phyloP scores from a whole-genome alignment of 2,113 vertebrate species.

The Anser cygnoides region DNA sequence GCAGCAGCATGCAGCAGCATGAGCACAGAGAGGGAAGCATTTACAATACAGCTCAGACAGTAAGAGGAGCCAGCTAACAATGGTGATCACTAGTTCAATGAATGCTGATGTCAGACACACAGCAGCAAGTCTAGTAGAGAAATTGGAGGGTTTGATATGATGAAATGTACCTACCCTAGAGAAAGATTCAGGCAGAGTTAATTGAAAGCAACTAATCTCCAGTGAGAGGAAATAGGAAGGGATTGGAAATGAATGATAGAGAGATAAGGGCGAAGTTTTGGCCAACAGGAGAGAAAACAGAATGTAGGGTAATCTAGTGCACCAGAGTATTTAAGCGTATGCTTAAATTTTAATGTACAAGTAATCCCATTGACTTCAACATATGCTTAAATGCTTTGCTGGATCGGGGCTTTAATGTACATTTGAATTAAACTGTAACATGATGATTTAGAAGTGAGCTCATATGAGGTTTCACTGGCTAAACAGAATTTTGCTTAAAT shows the following conservation, averaged over 20 bases:
- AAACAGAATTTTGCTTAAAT: neutral
- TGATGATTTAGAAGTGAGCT: slow-evolving; percentile 13
- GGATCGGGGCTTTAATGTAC: slow-evolving; percentile 9
- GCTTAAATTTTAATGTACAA: neutral
- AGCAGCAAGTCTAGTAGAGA: neutral
- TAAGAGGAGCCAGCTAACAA: neutral
- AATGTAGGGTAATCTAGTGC: neutral
- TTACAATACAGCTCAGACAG: neutral
- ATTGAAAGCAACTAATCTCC: slow-evolving; percentile 6
- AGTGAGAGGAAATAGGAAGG: neutral
- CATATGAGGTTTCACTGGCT: slow-evolving; percentile 21
- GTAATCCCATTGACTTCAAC: slow-evolving; percentile 44
- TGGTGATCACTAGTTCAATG: neutral
- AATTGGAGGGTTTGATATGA: neutral
- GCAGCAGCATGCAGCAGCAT: rapidly evolving
- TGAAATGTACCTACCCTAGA: neutral
- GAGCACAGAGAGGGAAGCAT: neutral
- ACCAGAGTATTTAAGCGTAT: slow-evolving; percentile 16
- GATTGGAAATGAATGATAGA: neutral
- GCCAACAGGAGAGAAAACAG: neutral
- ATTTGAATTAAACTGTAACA: slow-evolving; percentile 21
- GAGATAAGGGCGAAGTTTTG: neutral
- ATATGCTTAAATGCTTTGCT: slow-evolving; percentile 53
- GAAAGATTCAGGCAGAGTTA: neutral
- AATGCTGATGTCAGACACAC: neutral